Evolutionary conservation across 1,140 invertebrate species (phyloP), one percentile per base, ranked within the genome.

Genomic region (Triops longicaudatus): DNA sequence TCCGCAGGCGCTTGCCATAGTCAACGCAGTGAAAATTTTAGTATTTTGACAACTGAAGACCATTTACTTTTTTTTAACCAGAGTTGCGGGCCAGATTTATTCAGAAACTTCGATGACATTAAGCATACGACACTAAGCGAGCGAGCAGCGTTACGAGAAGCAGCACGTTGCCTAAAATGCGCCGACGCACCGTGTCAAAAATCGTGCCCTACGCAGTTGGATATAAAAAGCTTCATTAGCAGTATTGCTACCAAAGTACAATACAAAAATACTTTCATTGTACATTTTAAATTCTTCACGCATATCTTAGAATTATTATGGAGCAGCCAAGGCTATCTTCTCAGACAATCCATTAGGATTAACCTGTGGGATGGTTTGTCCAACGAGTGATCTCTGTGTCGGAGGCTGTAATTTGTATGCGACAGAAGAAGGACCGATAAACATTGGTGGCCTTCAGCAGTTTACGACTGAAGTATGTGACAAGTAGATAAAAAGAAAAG

Each of bases 281-380:
- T n/a, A n/a, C 12, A 4, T 14, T 37, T 37, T 37, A 37, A 37
- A 37, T 37, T 37, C 31, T 4, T 37, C 31, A 37, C 31, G 31
- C 31, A 4, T 37, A 5, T 50, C 44, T 1, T 2, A 93, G 90
- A 99, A 99, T 85, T 99, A 97, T 82, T 99, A 99, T 87, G 97
- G 98, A 28, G 95, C 97, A 7, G 97, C 97, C 0, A 96, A 97
- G 84, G 90, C 91, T 0, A 99, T 99, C 76, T 89, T 99, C 28
- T 98, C 96, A 0, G 97, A 99, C 83, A 99, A 99, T 85, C 97
- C 97, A 0, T 84, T 98, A 27, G 97, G 94, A 0, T 86, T 99
- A 0, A 98, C 96, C 0, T 99, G 97, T 83, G 97, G 98, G 26
- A 99, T 99, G 97, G 96, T 99, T 9, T 99, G 97, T 82, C 97